Evolutionary conservation across 1,140 invertebrate genomes (phyloP).

Genomic region (Bradysia coprophila): DNA sequence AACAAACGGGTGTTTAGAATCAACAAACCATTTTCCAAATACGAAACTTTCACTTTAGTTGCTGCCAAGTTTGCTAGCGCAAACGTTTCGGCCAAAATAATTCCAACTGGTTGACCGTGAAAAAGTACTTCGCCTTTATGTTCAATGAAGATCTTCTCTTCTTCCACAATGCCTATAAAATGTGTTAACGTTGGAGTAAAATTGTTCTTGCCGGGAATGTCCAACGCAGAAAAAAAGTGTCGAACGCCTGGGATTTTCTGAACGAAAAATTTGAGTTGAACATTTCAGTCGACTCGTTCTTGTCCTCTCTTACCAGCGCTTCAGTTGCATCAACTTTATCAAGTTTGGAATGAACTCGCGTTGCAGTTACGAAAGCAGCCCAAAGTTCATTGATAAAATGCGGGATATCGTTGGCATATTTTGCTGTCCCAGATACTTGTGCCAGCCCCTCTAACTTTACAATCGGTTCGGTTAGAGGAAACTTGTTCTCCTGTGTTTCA

Average conservation of each 20-base stretch:
- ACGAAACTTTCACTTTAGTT: conserved; percentile 43
- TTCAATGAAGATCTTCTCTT: background rate
- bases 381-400: too few species aligned
- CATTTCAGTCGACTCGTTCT: too few species aligned
- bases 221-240: conserved; percentile 46
- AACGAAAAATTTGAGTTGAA: too few species aligned
- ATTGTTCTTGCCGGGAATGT: conserved; percentile 53
- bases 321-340: conserved; percentile 34
- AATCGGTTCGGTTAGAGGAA: conserved; percentile 61
- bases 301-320: conserved; percentile 24
- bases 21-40: conserved; percentile 29
- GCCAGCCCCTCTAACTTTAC: conserved; percentile 54
- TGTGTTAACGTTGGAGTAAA: conserved; percentile 23
- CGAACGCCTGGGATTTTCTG: conserved; percentile 43
- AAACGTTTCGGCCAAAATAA: conserved; percentile 43
- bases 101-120: conserved; percentile 51
- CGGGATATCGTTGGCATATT: too few species aligned
- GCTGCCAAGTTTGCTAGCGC: conserved; percentile 39
- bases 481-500: conserved; percentile 46
- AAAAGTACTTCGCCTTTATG: conserved; percentile 25
- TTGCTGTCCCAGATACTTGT: conserved; percentile 54
- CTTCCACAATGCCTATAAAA: conserved; percentile 8
- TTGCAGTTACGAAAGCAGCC: conserved; percentile 41
- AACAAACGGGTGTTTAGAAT: too few species aligned
- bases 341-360: conserved; percentile 32